Base-by-base conservation (phyloP, 2,797 vertebrate genomes). In the Ispidina picta region DNA sequence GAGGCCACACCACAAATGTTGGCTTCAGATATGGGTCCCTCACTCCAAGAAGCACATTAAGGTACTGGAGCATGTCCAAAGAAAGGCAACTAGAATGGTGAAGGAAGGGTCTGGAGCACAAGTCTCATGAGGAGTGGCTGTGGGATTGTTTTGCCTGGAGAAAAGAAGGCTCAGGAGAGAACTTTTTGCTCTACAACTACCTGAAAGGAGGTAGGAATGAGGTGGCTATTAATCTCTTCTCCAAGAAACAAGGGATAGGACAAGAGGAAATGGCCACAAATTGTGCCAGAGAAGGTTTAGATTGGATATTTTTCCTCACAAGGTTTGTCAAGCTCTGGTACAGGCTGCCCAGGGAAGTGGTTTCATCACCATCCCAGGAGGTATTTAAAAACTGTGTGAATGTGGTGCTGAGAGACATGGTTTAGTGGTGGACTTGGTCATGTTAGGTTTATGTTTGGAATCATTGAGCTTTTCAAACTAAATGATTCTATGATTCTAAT, bases 1-100 rank as follows among this genome's bases (percentile, higher is more conserved):
- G n/a, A 48, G n/a, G n/a, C 35, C 0, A 0, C 12, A 22, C 28
- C 37, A 11, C 0, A 2, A 43, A 4, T 37, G 0, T 3, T 51
- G 31, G 3, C 10, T 25, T 58, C 22, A 43, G 28, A 41, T 55
- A 44, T 37, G 70, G 21, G 6, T 7, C 6, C 5, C 35, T 60
- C n/a, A 4, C 22, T 48, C 46, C 46, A 48, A 48, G 46, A 48
- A 48, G 21, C 12, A 48, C 31, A 3, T 5, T 8, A 14, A 37
- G 37, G 37, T 37, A 37, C 37, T 37, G 37, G 35, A 63, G 7
- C 1, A 0, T 29, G 17, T 66, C 15, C 33, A 80, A 5, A 74
- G 33, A 68, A 48, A 7, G 37, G 37, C 37, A 37, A 37, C 37
- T 37, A 13, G 37, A 5, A 9, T 56, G 18, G 15, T 11, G 29